Evolutionary conservation across 1,140 invertebrate species (phyloP).

Genomic region (Acyrthosiphon pisum): DNA sequence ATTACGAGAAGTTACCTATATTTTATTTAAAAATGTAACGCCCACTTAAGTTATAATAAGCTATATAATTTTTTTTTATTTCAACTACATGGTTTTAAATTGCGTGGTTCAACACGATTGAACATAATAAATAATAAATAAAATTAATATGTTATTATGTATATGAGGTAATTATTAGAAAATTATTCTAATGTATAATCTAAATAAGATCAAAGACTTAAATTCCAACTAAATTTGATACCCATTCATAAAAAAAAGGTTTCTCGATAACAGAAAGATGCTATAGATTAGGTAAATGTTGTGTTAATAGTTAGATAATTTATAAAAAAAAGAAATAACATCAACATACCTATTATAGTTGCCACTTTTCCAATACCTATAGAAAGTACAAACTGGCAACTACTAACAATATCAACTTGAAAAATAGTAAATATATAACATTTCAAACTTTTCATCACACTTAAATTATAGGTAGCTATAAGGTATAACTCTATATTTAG

Average conservation of each 20-base stretch:
- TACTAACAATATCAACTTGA: not conserved
- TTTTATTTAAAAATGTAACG: not conserved
- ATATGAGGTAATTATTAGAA: not conserved
- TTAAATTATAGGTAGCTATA: too few relatives aligned
- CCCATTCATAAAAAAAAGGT: not conserved
- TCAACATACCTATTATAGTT: too few relatives aligned
- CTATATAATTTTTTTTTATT: not conserved
- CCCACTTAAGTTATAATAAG: not conserved
- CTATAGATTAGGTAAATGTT: not conserved
- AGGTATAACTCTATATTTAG: not conserved
- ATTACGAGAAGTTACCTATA: too few relatives aligned
- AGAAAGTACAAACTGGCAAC: not conserved
- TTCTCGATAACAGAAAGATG: not conserved
- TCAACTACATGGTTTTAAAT: not conserved
- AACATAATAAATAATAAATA: not conserved
- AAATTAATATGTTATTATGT: not conserved
- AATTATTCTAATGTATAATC: not conserved
- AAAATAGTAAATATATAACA: not conserved
- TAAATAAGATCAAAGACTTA: not conserved
- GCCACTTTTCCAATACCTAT: too few relatives aligned
- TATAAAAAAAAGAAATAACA: too few relatives aligned
- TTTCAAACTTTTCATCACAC: not conserved
- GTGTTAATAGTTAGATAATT: not conserved
- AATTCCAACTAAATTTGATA: constrained; percentile 1
- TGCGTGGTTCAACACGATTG: not conserved